Percentiles rank a stretch among this genome's conserved stretches.
phyloP scores from a whole-genome alignment of 2,797 vertebrate species.

The Sebastes kiyomatsui region DNA sequence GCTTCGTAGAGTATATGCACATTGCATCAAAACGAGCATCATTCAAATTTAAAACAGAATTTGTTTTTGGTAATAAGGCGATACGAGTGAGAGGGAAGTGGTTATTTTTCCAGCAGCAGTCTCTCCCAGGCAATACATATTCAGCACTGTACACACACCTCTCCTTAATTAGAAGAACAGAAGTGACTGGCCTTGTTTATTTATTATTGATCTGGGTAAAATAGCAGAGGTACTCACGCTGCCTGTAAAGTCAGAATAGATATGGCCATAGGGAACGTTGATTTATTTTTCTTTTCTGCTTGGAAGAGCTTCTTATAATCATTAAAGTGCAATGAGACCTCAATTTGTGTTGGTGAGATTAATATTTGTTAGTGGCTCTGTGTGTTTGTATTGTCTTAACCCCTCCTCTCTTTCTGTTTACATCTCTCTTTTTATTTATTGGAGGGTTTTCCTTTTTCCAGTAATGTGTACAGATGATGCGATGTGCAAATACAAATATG shows the following conservation, averaged over 20 bases:
- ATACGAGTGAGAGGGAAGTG: background rate
- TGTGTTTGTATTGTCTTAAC: conserved; percentile 29
- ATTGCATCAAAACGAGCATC: conserved; percentile 11
- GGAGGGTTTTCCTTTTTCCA: background rate
- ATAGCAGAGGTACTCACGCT: conserved; percentile 40
- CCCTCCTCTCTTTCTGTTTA: background rate
- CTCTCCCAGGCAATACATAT: conserved; percentile 37
- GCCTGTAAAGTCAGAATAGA: conserved; percentile 30
- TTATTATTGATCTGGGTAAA: conserved; percentile 53
- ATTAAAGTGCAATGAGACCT: conserved; percentile 40
- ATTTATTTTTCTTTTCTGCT: conserved; percentile 9
- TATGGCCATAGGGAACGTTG: background rate
- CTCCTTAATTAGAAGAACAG: conserved; percentile 28
- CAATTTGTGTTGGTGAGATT: conserved; percentile 38
- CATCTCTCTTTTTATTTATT: background rate
- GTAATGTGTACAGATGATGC: background rate
- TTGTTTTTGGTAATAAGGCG: conserved; percentile 16
- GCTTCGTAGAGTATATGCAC: background rate
- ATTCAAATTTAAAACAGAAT: conserved; percentile 34
- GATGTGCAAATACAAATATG: background rate
- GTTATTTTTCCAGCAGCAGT: conserved; percentile 3
- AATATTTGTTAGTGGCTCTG: conserved; percentile 31
- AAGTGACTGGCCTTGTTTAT: conserved; percentile 53
- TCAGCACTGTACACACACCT: conserved; percentile 21
- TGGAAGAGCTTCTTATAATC: conserved; percentile 25